Conservation (phyloP, 2,888 invertebrate species). For the Ashinkailepas kermadecensis region DNA sequence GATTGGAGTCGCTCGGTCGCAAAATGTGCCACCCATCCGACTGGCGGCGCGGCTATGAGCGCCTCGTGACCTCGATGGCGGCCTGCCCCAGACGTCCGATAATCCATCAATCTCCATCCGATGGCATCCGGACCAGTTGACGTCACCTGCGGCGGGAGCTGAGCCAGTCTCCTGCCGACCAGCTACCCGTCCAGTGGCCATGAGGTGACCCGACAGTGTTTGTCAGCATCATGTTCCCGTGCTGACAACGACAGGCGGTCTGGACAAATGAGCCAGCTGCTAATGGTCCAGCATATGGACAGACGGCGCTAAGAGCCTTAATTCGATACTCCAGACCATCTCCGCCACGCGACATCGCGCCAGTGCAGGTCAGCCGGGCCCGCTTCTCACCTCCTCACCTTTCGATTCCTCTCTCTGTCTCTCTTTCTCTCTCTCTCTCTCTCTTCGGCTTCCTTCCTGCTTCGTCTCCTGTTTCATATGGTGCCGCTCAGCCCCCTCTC, state of each 20-base stretch:
- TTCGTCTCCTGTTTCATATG: slow-evolving; percentile 7
- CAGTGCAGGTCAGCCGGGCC: neutral
- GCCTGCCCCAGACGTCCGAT: too few species aligned
- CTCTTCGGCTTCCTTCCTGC: slow-evolving; percentile 3
- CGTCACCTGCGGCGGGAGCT: too few species aligned
- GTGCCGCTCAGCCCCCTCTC: neutral
- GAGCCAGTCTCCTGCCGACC: neutral
- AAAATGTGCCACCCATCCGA: too few species aligned
- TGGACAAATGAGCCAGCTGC: neutral
- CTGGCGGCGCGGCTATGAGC: too few species aligned
- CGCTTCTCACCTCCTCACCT: slow-evolving; percentile 7
- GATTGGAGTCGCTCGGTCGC: too few species aligned
- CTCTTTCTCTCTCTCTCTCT: neutral
- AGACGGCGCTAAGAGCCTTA: neutral
- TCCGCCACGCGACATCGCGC: neutral
- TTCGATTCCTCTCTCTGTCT: neutral
- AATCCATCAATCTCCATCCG: too few species aligned
- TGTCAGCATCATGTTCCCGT: neutral
- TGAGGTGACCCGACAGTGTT: neutral
- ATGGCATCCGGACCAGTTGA: too few species aligned
- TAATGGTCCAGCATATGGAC: neutral
- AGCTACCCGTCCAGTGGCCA: neutral
- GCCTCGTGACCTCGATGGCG: too few species aligned
- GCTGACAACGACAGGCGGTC: neutral
- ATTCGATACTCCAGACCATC: neutral